These are phyloP conservation scores for Pachycephus smyrnensis DNA, from an alignment of 2,888 invertebrate species.

Conservation along the genomic window DNA sequence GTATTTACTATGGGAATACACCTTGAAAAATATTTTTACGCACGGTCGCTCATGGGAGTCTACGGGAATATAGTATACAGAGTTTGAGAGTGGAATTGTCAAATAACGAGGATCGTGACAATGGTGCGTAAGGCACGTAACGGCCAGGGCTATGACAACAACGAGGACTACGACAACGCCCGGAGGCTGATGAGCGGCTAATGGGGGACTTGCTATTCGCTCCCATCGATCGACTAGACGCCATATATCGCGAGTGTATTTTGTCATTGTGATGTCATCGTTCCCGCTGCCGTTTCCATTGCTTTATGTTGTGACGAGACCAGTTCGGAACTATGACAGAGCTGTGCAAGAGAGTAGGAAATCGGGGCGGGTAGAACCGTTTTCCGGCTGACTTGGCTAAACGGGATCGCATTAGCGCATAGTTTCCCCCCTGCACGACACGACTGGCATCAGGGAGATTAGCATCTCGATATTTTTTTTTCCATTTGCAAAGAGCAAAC, in stretches of 20 bases:
- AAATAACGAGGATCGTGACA: conserved; percentile 58
- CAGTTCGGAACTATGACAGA: neutral
- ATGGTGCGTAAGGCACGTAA: conserved; percentile 9
- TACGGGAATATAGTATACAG: too few relatives aligned
- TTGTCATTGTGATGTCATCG: conserved; percentile 49
- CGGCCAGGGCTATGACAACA: conserved; percentile 45
- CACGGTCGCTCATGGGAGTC: neutral
- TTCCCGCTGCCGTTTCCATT: too few relatives aligned
- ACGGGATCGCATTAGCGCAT: conserved; percentile 65
- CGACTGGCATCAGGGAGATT: conserved; percentile 48
- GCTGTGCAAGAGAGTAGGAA: conserved; percentile 31
- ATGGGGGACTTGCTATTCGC: conserved; percentile 54
- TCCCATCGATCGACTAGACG: conserved; percentile 21
- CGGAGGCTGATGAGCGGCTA: conserved; percentile 62
- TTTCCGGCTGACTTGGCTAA: conserved; percentile 67
- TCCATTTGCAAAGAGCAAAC: conserved; percentile 10
- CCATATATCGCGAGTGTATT: conserved; percentile 42
- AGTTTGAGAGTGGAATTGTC: conserved; percentile 54
- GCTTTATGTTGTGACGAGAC: too few relatives aligned
- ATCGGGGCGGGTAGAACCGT: conserved; percentile 60
- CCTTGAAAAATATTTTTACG: neutral
- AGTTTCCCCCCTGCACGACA: conserved; percentile 45
- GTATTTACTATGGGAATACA: neutral
- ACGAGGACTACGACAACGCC: conserved; percentile 56
- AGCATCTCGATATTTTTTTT: conserved; percentile 57